Evolutionary conservation across 2,888 invertebrate genomes (phyloP).

Genomic region (Seladonia tumulorum): DNA sequence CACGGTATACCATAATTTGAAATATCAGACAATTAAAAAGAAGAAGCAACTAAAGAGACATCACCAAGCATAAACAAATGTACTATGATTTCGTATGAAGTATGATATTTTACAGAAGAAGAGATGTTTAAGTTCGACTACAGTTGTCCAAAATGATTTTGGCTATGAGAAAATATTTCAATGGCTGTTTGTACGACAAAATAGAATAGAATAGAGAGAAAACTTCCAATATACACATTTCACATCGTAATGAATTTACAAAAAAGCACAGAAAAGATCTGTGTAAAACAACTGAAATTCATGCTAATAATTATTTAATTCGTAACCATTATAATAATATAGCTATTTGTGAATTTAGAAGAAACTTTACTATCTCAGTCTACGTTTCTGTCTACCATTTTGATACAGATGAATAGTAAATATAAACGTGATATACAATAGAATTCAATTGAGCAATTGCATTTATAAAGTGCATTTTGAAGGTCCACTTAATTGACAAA

Average conservation of each 20-base stretch:
- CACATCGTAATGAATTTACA: background rate
- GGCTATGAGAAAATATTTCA: background rate
- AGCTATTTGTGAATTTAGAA: background rate
- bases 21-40: background rate
- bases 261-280: constrained; percentile 8
- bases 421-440: background rate
- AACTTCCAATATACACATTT: too few species aligned
- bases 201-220: too few species aligned
- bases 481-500: background rate
- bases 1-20: background rate
- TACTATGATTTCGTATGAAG: background rate
- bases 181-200: background rate
- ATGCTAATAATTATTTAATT: background rate
- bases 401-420: background rate
- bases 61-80: background rate
- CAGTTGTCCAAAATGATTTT: background rate
- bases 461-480: background rate
- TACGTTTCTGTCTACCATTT: background rate
- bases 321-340: background rate
- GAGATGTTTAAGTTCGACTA: background rate
- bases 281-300: background rate
- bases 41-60: background rate
- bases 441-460: background rate
- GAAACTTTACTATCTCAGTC: background rate
- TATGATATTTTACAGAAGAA: background rate